Evolutionary conservation across 2,888 invertebrate genomes (phyloP).

Genomic region (Acleris sparsana): DNA sequence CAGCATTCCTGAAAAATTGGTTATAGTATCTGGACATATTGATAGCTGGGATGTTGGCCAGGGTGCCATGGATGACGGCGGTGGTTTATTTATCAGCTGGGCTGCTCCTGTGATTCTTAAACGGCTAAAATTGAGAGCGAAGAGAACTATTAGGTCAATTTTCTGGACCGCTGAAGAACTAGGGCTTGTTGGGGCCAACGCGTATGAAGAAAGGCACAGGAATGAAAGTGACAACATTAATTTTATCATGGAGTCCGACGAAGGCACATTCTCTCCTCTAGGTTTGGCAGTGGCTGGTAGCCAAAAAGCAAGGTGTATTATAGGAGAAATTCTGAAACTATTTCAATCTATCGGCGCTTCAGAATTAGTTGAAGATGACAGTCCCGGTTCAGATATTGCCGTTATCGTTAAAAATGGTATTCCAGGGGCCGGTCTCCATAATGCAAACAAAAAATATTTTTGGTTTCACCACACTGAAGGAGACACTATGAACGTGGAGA

Average conservation of each 20-base stretch:
- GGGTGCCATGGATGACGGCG: conserved; percentile 95
- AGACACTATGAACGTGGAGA: conserved; percentile 90
- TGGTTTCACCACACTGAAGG: conserved; percentile 91
- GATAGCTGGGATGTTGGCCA: conserved; percentile 95
- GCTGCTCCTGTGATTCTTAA: conserved; percentile 87
- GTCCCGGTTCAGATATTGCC: conserved; percentile 88
- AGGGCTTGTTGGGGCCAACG: conserved; percentile 86
- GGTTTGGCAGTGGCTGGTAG: conserved; percentile 88
- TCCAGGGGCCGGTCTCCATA: conserved; percentile 88
- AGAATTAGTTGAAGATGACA: conserved; percentile 74
- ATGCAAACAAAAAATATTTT: conserved; percentile 87
- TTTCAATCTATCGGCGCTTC: conserved; percentile 88
- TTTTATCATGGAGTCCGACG: conserved; percentile 92
- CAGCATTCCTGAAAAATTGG: conserved; percentile 75
- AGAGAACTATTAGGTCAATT: conserved; percentile 88
- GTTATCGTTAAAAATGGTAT: conserved; percentile 85
- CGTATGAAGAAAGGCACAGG: conserved; percentile 85
- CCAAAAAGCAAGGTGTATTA: conserved; percentile 85
- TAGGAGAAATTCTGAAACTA: conserved; percentile 87
- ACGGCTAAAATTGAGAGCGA: conserved; percentile 85
- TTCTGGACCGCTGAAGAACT: conserved; percentile 93
- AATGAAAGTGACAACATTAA: conserved; percentile 85
- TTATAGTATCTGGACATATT: conserved; percentile 91
- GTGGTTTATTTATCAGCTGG: conserved; percentile 91
- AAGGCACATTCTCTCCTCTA: conserved; percentile 89